Base-by-base conservation (phyloP, 2,797 vertebrate genomes). In the Phaenicophaeus curvirostris region DNA sequence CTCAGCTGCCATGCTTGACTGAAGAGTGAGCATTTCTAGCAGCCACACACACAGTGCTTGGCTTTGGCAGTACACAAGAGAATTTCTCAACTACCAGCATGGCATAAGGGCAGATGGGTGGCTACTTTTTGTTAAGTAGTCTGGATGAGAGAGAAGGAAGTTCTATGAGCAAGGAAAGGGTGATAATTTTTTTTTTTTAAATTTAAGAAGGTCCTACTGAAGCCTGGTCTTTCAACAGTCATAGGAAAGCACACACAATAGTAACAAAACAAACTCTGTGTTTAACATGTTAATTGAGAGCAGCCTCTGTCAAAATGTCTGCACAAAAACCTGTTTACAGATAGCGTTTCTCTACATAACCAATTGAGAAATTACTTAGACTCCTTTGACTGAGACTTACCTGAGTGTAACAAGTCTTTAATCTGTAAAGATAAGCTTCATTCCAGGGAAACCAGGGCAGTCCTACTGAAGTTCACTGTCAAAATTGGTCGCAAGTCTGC, bases 21-120 rank as follows among this genome's bases (percentile, higher is more conserved):
- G 59, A 67, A 37, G 67, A 65, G 23, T 1, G 3, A 11, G 17
- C 16, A n/a, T 57, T 86, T 73, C 46, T 44, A 76, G 63, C 39
- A 5, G n/a, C 13, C 11, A 0, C 9, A 17, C 23, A 20, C 9
- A 14, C 0, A 1, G 42, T 12, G 5, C 37, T 72, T 41, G 39
- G 41, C 15, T 80, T 57, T 25, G 46, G 44, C 35, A 75, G 72
- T 4, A 46, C 16, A 15, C 18, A 35, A 59, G 63, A 57, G 5
- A 3, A 48, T 79, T 84, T 73, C 55, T 92, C 61, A 65, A 8
- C 25, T 54, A 41, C 28, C 11, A 25, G 8, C 42, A 37, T 10
- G 19, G 8, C 15, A 35, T 18, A 51, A 82, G 11, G 19, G 14
- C 24, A 69, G 42, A 39, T 13, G 11, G 8, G 8, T 51, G 33